Conservation (phyloP, 2,888 invertebrate species). For the Phortica magna region DNA sequence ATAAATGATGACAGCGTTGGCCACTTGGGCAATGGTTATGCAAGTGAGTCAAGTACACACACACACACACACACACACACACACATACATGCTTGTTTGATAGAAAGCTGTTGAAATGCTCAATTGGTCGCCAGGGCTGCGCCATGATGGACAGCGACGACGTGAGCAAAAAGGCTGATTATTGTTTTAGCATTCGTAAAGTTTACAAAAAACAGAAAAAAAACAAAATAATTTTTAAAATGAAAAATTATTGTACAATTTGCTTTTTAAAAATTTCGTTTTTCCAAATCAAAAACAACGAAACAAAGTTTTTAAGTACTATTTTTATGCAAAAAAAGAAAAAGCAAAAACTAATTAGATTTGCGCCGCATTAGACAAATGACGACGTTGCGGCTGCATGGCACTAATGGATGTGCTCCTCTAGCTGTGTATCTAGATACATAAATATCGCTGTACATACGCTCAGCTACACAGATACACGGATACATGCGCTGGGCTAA, state of each 20-base stretch:
- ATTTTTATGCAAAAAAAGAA: background rate
- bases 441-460: constrained; percentile 1
- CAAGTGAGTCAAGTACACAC: background rate
- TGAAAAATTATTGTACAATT: background rate
- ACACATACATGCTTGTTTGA: background rate
- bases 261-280: background rate
- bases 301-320: constrained; percentile 11
- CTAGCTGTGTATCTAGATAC: constrained; percentile 18
- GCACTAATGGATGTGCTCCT: constrained; percentile 17
- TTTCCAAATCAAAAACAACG: background rate
- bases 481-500: constrained; percentile 34
- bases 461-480: constrained; percentile 42
- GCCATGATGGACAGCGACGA: background rate
- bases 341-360: constrained; percentile 20
- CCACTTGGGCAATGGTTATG: background rate
- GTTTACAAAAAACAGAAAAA: background rate
- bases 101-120: constrained; percentile 1
- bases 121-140: background rate
- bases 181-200: constrained; percentile 5
- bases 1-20: constrained; percentile 24
- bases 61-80: background rate
- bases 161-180: background rate
- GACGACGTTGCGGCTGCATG: constrained; percentile 15
- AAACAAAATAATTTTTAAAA: background rate
- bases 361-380: constrained; percentile 23